Evolutionary conservation across 2,797 vertebrate species (phyloP).

Genomic region (Coregonus ussuriensis): DNA sequence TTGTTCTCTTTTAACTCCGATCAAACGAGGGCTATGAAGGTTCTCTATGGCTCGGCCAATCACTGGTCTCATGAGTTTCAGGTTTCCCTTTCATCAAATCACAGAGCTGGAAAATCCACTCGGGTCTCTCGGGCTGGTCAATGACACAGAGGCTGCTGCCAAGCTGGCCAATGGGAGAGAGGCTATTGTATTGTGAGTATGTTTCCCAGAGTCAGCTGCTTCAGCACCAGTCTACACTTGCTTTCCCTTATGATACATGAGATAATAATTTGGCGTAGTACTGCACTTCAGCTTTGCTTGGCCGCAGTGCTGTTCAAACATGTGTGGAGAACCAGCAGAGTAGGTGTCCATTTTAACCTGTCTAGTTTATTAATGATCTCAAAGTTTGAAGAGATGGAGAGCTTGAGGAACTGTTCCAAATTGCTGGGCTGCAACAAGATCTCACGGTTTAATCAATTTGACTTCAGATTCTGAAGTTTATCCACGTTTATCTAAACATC

Average conservation of each 20-base stretch:
- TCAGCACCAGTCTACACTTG: background rate
- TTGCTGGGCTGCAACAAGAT: background rate
- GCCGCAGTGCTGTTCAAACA: background rate
- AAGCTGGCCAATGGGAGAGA: background rate
- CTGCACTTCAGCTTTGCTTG: background rate
- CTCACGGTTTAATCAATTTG: no score
- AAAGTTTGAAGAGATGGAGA: background rate
- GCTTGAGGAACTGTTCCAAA: background rate
- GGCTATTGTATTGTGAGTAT: background rate
- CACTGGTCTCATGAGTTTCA: conserved; percentile 15
- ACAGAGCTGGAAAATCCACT: background rate
- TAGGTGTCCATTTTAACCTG: background rate
- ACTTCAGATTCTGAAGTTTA: no score
- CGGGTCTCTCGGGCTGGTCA: background rate
- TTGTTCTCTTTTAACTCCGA: conserved; percentile 14
- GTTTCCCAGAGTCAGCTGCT: background rate
- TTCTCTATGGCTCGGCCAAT: conserved; percentile 9
- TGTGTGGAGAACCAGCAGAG: background rate
- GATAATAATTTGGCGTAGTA: background rate
- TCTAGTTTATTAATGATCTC: background rate
- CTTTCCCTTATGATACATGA: background rate
- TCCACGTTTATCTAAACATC: background rate
- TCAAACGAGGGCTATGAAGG: conserved; percentile 1
- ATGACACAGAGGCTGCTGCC: background rate
- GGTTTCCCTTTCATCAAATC: conserved; percentile 18